Base-by-base conservation (phyloP, 2,797 vertebrate genomes). In the Salarias fasciatus region DNA sequence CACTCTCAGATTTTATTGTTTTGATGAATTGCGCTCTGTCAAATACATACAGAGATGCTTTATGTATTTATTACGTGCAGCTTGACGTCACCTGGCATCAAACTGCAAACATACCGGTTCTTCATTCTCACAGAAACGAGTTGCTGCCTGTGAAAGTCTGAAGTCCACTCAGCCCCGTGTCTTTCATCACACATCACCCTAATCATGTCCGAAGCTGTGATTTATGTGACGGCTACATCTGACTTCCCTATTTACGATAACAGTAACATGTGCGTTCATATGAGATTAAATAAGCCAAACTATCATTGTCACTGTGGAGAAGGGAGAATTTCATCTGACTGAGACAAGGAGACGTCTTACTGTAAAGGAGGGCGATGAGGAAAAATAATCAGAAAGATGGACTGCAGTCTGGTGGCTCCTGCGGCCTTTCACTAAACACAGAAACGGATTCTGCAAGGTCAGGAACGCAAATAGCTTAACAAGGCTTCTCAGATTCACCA, bases 381-480 rank as follows among this genome's bases (percentile, higher is more conserved):
- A 51, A 43, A 79, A 62, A 30, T 28, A 60, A 60, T 61, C 15
- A 60, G 24, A 62, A 36, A 55, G 28, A 40, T 9, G 6, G n/a
- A 45, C 50, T 37, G 38, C 18, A 11, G 47, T 13, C 57, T 15
- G 37, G 2, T 24, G 45, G 36, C 35, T 6, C 15, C 9, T 48
- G 50, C 54, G 38, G 69, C 40, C 44, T 53, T 60, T 40, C 28
- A 66, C 15, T 54, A 41, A 62, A 67, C 37, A 69, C 9, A 57
- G 63, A 59, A 50, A 72, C 30, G 37, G 40, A 64, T 29, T 70
- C 50, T 58, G 42, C 59, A 77, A 75, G 61, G 48, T 69, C 69
- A 53, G 52, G 40, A 47, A 28, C 44, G 61, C 53, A 77, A 75
- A 75, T 38, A 64, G 63, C 52, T 59, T 38, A 6, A 1, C 29